phyloP scores from a whole-genome alignment of 2,888 invertebrate genomes.

The Rhogogaster chlorosoma region DNA sequence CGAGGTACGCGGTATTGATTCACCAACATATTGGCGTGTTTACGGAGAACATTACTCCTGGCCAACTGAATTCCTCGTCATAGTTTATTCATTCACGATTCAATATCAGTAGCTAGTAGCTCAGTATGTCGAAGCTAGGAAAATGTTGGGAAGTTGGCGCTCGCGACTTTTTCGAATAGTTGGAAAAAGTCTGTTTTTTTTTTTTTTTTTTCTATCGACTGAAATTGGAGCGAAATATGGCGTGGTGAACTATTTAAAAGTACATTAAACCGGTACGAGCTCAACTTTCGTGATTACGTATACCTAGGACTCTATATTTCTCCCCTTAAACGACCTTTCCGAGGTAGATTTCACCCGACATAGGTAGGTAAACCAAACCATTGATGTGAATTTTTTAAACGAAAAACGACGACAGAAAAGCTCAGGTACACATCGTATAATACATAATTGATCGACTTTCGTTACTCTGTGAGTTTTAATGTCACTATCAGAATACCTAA shows the following conservation, averaged over 20 bases:
- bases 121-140: not conserved
- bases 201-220: not conserved
- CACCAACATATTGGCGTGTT: slow-evolving; percentile 27
- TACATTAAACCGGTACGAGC: slow-evolving; percentile 9
- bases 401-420: not conserved
- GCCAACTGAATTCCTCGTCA: not conserved
- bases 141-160: not conserved
- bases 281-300: slow-evolving; percentile 21
- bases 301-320: slow-evolving; percentile 5
- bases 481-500: not conserved
- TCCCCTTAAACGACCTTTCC: not conserved
- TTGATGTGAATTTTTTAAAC: not conserved
- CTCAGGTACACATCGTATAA: not conserved
- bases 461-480: not conserved
- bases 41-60: not conserved
- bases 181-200: not conserved
- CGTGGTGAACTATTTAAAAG: slow-evolving; percentile 38
- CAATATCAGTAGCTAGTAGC: not conserved
- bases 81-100: slow-evolving; percentile 44
- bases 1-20: slow-evolving; percentile 3
- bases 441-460: not conserved
- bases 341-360: not conserved
- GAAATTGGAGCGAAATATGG: slow-evolving; percentile 28
- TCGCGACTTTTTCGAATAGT: slow-evolving; percentile 49
- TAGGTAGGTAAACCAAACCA: not conserved